phyloP scores from a whole-genome alignment of 2,888 invertebrate genomes.

The Bugula neritina region DNA sequence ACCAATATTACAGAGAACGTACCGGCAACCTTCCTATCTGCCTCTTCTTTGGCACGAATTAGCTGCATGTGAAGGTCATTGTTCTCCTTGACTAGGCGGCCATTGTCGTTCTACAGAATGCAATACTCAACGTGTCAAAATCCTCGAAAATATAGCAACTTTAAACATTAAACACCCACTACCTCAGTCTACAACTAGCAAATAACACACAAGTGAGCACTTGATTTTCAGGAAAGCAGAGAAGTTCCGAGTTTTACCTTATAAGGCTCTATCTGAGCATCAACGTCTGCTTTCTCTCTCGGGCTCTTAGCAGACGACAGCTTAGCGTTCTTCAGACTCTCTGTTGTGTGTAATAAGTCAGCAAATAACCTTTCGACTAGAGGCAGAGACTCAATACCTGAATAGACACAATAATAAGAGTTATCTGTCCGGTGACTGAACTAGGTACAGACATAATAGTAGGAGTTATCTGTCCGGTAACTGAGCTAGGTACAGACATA shows the following conservation, averaged over 20 bases:
- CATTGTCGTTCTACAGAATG: conserved; percentile 45
- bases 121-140: too few relatives aligned
- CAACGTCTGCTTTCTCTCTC: conserved; percentile 7
- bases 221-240: not conserved
- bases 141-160: too few relatives aligned
- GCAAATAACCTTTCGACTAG: conserved; percentile 73
- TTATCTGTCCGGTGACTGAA: too few relatives aligned
- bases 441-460: too few relatives aligned
- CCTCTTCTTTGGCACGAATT: conserved; percentile 47
- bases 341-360: conserved; percentile 81
- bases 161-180: too few relatives aligned
- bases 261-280: conserved; percentile 27
- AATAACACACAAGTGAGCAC: not conserved
- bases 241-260: conserved; percentile 1
- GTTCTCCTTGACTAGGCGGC: conserved; percentile 52
- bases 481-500: too few relatives aligned
- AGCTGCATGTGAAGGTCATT: conserved; percentile 51
- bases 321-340: conserved; percentile 77
- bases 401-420: not conserved
- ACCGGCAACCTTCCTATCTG: conserved; percentile 35
- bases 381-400: conserved; percentile 65
- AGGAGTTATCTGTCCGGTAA: too few relatives aligned
- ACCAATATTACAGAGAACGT: too few relatives aligned
- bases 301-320: conserved; percentile 43
- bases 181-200: not conserved